These are phyloP conservation scores for Myiagra hebetior DNA, from an alignment of 2,113 vertebrate genomes.

Conservation along the genomic window DNA sequence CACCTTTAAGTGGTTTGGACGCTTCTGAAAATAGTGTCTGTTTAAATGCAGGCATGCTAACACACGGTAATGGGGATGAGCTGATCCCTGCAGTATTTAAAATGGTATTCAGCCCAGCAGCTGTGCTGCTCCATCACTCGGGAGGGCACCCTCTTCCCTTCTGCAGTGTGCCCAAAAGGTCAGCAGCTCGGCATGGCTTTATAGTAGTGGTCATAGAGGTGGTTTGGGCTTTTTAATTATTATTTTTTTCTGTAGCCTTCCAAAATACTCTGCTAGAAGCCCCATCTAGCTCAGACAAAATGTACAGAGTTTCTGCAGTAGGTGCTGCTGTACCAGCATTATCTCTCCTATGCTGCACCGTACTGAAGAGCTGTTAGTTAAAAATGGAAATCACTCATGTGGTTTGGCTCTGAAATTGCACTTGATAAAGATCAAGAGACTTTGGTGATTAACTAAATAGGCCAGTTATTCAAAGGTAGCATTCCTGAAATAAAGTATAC, in stretches of 20 bases:
- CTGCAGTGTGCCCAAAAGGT: neutral
- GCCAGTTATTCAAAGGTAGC: neutral
- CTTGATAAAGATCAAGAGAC: neutral
- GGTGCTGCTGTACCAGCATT: neutral
- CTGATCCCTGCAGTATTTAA: neutral
- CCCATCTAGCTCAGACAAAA: neutral
- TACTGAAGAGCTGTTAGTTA: neutral
- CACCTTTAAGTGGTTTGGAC: neutral
- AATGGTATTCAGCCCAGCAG: neutral
- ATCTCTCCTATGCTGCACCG: neutral
- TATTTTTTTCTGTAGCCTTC: neutral
- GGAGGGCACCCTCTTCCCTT: neutral
- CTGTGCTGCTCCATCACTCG: rapidly evolving
- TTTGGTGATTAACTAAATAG: neutral
- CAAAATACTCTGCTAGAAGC: neutral
- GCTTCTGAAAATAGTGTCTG: neutral
- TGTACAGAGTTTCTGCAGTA: neutral
- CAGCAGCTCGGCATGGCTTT: rapidly evolving
- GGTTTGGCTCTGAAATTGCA: neutral
- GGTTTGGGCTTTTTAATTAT: neutral
- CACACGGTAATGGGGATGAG: rapidly evolving
- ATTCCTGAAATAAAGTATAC: neutral
- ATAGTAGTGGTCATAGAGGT: neutral
- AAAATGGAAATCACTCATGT: neutral
- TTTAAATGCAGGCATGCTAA: neutral